Conservation (phyloP, 2,797 vertebrate species). For the Nothura maculosa region DNA sequence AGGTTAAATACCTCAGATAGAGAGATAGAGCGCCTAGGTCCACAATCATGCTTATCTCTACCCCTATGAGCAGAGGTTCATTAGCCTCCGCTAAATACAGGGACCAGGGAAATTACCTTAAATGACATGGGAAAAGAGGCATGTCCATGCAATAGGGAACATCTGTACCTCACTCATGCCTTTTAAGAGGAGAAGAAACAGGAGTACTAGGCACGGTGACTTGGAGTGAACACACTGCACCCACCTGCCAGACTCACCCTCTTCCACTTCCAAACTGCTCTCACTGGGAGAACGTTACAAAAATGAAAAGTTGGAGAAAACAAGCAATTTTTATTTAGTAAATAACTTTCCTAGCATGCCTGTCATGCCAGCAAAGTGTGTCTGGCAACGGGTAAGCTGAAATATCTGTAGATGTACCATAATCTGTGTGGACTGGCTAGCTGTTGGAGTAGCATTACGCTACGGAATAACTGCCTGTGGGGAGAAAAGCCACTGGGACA, state of each 20-base stretch:
- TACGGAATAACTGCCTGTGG: not conserved
- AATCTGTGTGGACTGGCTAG: not conserved
- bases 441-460: not conserved
- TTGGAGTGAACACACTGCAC: not conserved
- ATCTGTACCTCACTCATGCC: not conserved
- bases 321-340: not conserved
- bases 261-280: not conserved
- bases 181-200: not conserved
- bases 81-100: not conserved
- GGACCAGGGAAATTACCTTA: too few species aligned
- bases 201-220: fast-evolving
- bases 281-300: not conserved
- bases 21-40: not conserved
- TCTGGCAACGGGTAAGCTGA: not conserved
- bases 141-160: not conserved
- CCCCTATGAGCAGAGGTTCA: fast-evolving
- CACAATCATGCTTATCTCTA: not conserved
- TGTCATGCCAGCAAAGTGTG: not conserved
- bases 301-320: not conserved
- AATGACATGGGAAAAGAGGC: not conserved
- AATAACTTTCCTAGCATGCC: not conserved
- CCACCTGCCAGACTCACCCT: not conserved
- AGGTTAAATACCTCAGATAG: not conserved
- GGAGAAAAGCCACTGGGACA: not conserved
- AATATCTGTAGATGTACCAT: not conserved